A percentile compares a stretch with the other conserved stretches of the same genome.
Evolutionary conservation across 2,888 invertebrate genomes (phyloP).

Genomic region (Malthinus seriepunctatus): DNA sequence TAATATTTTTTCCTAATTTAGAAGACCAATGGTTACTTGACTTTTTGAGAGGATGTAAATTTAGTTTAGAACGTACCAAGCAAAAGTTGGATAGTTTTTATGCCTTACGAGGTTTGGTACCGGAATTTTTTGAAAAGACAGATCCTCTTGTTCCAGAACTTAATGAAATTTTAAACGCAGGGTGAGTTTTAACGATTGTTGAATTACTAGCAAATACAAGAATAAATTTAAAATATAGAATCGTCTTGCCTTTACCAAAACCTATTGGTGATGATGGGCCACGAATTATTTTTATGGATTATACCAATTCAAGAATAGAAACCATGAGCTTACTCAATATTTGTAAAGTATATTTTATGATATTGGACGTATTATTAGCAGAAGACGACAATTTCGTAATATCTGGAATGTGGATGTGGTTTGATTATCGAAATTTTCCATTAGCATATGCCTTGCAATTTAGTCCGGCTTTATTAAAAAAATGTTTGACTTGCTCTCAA

Average conservation of each 20-base stretch:
- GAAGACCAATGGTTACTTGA: constrained; percentile 59
- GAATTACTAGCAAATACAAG: too few species aligned
- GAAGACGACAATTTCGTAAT: not conserved
- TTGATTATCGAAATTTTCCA: constrained; percentile 60
- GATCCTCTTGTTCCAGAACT: constrained; percentile 51
- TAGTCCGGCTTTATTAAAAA: constrained; percentile 42
- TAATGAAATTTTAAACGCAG: constrained; percentile 39
- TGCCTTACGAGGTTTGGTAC: constrained; percentile 59
- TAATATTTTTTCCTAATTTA: constrained; percentile 38
- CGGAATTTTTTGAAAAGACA: constrained; percentile 60
- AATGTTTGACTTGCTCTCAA: not conserved
- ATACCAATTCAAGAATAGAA: too few species aligned
- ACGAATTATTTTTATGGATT: not conserved
- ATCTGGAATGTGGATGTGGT: constrained; percentile 57
- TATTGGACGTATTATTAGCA: not conserved
- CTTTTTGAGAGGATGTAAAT: constrained; percentile 61
- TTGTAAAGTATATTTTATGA: not conserved
- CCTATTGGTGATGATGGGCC: not conserved
- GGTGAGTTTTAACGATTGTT: not conserved
- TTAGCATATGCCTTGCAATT: constrained; percentile 55
- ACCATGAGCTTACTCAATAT: not conserved
- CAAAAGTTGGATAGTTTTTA: constrained; percentile 63
- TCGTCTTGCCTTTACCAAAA: not conserved
- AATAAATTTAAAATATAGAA: not conserved
- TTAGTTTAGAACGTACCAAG: constrained; percentile 59